Base-by-base conservation (phyloP, 1,140 invertebrate genomes). In the Mylabris phalerata region DNA sequence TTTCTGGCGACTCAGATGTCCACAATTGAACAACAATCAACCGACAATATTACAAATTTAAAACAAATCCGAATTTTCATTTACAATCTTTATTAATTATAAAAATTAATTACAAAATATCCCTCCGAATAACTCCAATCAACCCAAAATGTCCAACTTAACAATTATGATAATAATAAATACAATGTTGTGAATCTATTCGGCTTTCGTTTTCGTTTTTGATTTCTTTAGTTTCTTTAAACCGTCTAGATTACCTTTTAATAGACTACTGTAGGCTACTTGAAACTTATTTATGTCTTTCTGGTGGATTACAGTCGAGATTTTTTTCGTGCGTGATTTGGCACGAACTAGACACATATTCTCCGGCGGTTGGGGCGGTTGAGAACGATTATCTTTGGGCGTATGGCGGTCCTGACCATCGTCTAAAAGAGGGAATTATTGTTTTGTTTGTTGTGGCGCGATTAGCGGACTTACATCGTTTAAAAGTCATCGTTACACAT, bases 281-380 rank as follows among this genome's bases (percentile, higher is more conserved):
- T 91, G 89, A 75, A 92, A 90, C 76, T 88, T 89, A 71, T 89
- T 90, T 0, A 92, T 84, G 76, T 92, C 89, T 70, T 86, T 88
- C 61, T 88, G 83, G 71, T 84, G 82, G 73, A 92, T 86, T 59
- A 90, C 78, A 61, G 89, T 91, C 9, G 84, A 82, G 61, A 93
- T 85, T 79, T 90, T 92, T 63, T 86, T 88, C 32, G 83, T 86
- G 62, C 83, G 82, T 48, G 81, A 75, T 41, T 81, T 78, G 26
- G 88, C 88, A 72, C 88, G 72, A 9, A 91, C 77, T 59, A 91
- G 73, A 75, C 89, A 91, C 70, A 86, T 79, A 70, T 86, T 87
- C 68, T 89, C 87, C 32, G 75, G 69, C 27, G 82, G 81, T 66
- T 80, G 80, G 55, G 84, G 80, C 26, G 75, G 64, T 38, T 75